Conservation (phyloP, 2,797 vertebrate species). For the Clamator glandarius region DNA sequence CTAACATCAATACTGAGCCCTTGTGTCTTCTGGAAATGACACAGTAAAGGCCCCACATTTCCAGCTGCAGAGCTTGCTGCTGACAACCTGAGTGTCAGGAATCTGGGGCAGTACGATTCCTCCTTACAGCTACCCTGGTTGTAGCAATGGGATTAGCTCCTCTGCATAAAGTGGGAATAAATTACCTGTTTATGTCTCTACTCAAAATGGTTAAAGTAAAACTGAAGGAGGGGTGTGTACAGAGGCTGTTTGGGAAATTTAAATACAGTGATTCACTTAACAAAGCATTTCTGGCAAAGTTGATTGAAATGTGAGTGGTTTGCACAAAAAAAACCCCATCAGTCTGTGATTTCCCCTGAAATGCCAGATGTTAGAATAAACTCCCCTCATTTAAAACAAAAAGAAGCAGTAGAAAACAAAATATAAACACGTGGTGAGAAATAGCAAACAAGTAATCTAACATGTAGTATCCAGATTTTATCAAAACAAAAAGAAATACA, state of each 20-base stretch:
- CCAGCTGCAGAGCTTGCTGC: not conserved
- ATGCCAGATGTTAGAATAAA: fast-evolving
- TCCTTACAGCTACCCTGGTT: not conserved
- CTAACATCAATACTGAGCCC: too few species aligned
- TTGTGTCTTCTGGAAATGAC: not conserved
- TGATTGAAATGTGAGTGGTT: not conserved
- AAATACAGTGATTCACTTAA: not conserved
- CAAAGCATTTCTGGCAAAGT: not conserved
- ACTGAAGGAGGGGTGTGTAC: not conserved
- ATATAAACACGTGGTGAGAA: not conserved
- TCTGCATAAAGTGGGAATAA: not conserved
- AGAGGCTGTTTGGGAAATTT: not conserved
- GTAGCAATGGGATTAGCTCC: not conserved
- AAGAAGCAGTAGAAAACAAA: not conserved
- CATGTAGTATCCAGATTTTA: not conserved
- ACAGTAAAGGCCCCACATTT: too few species aligned
- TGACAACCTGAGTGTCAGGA: not conserved
- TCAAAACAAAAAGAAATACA: not conserved
- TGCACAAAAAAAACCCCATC: not conserved
- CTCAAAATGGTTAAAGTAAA: not conserved
- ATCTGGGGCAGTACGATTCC: fast-evolving
- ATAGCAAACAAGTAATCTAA: not conserved
- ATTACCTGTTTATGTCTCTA: not conserved
- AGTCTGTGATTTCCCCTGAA: not conserved
- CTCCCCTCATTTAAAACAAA: not conserved